phyloP scores from a whole-genome alignment of 1,140 invertebrate genomes.

The Ectropis grisescens region DNA sequence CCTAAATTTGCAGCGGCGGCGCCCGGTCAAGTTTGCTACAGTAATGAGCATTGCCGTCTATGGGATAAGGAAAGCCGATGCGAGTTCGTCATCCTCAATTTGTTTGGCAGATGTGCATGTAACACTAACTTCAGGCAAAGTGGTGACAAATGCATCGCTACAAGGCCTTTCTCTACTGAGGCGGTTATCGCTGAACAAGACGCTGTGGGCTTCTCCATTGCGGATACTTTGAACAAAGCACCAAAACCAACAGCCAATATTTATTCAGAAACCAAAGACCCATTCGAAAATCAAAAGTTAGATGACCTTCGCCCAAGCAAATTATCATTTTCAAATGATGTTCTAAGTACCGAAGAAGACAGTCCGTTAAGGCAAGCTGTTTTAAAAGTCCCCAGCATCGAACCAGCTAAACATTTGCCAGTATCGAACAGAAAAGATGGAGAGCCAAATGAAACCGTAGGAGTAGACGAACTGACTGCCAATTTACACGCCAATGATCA shows the following conservation, averaged over 20 bases:
- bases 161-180: slow-evolving; percentile 54
- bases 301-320: slow-evolving; percentile 44
- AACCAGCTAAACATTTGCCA: slow-evolving; percentile 40
- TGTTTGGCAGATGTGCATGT: slow-evolving; percentile 90
- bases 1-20: slow-evolving; percentile 79
- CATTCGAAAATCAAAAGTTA: neutral
- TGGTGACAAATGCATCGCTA: slow-evolving; percentile 73
- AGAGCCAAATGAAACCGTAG: slow-evolving; percentile 44
- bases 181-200: slow-evolving; percentile 45
- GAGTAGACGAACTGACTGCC: slow-evolving; percentile 52
- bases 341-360: slow-evolving; percentile 46
- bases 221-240: slow-evolving; percentile 14
- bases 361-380: slow-evolving; percentile 52
- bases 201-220: slow-evolving; percentile 14
- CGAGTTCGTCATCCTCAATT: slow-evolving; percentile 88
- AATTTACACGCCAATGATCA: slow-evolving; percentile 62
- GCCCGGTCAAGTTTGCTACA: slow-evolving; percentile 90
- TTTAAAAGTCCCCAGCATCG: slow-evolving; percentile 43
- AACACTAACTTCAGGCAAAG: slow-evolving; percentile 77
- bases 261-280: slow-evolving; percentile 2
- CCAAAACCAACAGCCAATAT: slow-evolving; percentile 14
- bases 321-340: slow-evolving; percentile 46
- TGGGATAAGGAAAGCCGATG: slow-evolving; percentile 87
- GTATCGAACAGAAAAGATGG: slow-evolving; percentile 45
- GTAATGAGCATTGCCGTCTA: slow-evolving; percentile 87